These are phyloP conservation scores for Egretta garzetta DNA, from an alignment of 2,113 vertebrate genomes.

Conservation along the genomic window DNA sequence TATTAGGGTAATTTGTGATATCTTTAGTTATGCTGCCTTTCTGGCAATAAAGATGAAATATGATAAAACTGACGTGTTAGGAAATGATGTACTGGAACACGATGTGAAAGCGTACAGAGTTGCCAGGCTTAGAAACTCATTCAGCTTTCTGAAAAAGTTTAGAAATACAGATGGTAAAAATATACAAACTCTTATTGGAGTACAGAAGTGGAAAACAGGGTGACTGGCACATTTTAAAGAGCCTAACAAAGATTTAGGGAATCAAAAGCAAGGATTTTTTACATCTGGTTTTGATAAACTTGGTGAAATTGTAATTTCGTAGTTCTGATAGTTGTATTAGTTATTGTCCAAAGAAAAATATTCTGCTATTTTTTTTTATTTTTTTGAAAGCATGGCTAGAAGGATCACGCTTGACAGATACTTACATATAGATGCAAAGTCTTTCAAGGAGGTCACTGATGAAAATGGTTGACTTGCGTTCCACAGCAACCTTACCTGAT, in stretches of 20 bases:
- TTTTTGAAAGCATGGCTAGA: not conserved
- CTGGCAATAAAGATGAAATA: not conserved
- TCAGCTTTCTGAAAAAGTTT: not conserved
- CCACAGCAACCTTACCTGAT: not conserved
- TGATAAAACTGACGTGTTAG: not conserved
- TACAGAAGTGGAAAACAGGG: not conserved
- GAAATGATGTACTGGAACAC: not conserved
- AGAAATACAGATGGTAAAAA: not conserved
- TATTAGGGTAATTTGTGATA: not conserved
- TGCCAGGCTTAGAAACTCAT: not conserved
- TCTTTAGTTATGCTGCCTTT: not conserved
- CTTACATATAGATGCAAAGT: not conserved
- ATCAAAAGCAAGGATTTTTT: not conserved
- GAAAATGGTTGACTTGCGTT: not conserved
- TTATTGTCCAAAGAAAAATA: not conserved
- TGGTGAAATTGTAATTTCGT: not conserved
- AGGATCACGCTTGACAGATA: not conserved
- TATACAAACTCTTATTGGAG: fast-evolving
- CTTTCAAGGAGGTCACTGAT: not conserved
- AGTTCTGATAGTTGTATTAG: not conserved
- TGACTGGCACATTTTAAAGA: not conserved
- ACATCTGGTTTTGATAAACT: not conserved
- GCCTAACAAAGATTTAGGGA: not conserved
- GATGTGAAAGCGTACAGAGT: not conserved
- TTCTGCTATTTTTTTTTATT: not conserved